Base-by-base conservation (phyloP, 2,797 vertebrate species). In the Acridotheres tristis region DNA sequence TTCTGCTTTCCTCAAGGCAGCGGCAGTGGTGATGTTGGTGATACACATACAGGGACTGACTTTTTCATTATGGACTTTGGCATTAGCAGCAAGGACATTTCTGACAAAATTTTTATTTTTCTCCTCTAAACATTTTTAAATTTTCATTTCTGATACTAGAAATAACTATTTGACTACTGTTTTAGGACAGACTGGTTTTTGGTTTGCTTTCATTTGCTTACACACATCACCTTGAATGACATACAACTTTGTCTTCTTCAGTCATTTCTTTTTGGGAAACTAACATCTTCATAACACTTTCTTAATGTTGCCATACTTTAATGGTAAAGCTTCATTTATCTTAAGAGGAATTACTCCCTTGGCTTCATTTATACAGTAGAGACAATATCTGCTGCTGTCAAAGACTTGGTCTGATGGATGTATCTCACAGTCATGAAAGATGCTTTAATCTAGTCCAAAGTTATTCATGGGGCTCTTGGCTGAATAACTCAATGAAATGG, bases 271-370 rank as follows among this genome's bases (percentile, higher is more conserved):
- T 32, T 72, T 71, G 23, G 57, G 61, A 88, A 92, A 63, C 66
- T 38, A 86, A 85, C 65, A 29, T 75, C 86, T 94, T 93, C 76
- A 40, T 93, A 94, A 92, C 43, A 53, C 67, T 85, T 94, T 16
- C 69, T 63, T 72, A 74, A 86, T 65, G 61, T 85, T 78, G 20
- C 42, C 47, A 30, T 91, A 23, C 30, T 74, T 10, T 79, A 79
- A 66, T 45, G 45, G 30, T 81, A 72, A 63, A 36, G 20, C 34
- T 94, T 94, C 83, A 82, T 95, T 95, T 93, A 57, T 90, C 85
- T 93, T 83, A 67, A 85, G 69, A 85, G 34, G 22, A 90, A 85
- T 85, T 57, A 47, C 10, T 73, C 43, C 51, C 22, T 36, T 76
- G 36, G 14, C 36, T 90, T 54, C 34, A 43, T 80, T 96, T 96